Conservation (phyloP, 2,888 invertebrate species). For the Lycophotia porphyrea region DNA sequence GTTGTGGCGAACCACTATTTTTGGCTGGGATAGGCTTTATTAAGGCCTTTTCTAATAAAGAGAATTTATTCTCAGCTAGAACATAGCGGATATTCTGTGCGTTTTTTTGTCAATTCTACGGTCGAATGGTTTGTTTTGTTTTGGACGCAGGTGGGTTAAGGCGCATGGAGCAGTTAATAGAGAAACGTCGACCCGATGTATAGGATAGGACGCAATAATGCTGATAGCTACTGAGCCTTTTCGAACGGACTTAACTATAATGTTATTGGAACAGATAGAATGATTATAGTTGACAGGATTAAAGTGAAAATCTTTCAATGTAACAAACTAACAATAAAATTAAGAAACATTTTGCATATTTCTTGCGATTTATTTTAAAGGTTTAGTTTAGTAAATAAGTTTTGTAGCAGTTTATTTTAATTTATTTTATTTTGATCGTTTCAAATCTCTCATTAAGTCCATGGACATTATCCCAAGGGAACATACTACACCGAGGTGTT, state of each 20-base stretch:
- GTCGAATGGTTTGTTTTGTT: conserved; percentile 43
- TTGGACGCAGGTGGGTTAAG: conserved; percentile 37
- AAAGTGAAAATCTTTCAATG: background rate
- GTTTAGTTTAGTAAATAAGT: background rate
- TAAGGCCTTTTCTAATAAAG: conserved; percentile 80
- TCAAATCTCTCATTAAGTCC: background rate
- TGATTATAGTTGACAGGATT: background rate
- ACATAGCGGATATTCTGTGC: conserved; percentile 49
- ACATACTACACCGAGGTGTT: background rate
- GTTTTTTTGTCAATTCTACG: conserved; percentile 56
- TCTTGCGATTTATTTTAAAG: background rate
- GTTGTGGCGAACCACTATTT: conserved; percentile 82
- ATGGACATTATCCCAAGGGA: too few relatives aligned
- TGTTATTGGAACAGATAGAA: conserved; percentile 1
- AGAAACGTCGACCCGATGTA: conserved; percentile 21
- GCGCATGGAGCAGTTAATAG: conserved; percentile 25
- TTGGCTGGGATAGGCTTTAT: conserved; percentile 79
- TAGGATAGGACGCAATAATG: conserved; percentile 17
- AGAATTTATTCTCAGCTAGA: conserved; percentile 76
- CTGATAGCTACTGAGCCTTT: conserved; percentile 41
- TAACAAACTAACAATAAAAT: background rate
- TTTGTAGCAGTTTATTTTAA: background rate
- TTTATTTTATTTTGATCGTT: background rate
- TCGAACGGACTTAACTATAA: background rate
- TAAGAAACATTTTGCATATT: background rate